phyloP scores from a whole-genome alignment of 2,888 invertebrate genomes.

The Noctua fimbriata region DNA sequence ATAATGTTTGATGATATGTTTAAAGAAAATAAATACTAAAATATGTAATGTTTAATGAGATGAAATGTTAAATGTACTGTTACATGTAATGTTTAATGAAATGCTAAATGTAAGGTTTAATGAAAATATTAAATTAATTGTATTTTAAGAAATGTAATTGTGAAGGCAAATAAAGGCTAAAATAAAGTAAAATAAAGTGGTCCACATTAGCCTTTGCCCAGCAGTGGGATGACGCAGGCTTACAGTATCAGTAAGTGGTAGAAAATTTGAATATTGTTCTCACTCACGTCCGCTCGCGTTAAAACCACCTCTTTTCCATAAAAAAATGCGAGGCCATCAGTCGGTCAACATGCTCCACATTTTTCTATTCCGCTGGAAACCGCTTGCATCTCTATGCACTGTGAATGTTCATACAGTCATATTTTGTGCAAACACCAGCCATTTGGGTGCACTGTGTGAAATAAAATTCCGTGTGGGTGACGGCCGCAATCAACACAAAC shows the following conservation, averaged over 20 bases:
- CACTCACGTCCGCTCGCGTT: neutral
- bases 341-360: conserved; percentile 47
- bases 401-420: conserved; percentile 39
- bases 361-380: conserved; percentile 40
- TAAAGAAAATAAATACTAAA: too few relatives aligned
- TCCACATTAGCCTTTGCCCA: too few relatives aligned
- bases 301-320: conserved; percentile 16
- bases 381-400: conserved; percentile 18
- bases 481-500: conserved; percentile 61
- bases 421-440: conserved; percentile 56
- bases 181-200: too few relatives aligned
- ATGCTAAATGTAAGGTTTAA: too few relatives aligned
- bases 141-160: too few relatives aligned
- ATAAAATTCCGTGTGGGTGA: conserved; percentile 45
- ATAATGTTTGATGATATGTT: too few relatives aligned
- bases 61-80: too few relatives aligned
- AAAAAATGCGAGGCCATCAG: conserved; percentile 29
- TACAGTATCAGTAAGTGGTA: neutral
- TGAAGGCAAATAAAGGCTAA: too few relatives aligned
- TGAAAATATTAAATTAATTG: too few relatives aligned
- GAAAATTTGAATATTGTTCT: neutral
- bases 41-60: too few relatives aligned
- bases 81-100: too few relatives aligned
- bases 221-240: too few relatives aligned
- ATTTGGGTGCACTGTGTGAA: conserved; percentile 52